Percentiles rank a stretch among this genome's conserved stretches.
phyloP scores from a whole-genome alignment of 2,113 vertebrate species.

The Uria lomvia region DNA sequence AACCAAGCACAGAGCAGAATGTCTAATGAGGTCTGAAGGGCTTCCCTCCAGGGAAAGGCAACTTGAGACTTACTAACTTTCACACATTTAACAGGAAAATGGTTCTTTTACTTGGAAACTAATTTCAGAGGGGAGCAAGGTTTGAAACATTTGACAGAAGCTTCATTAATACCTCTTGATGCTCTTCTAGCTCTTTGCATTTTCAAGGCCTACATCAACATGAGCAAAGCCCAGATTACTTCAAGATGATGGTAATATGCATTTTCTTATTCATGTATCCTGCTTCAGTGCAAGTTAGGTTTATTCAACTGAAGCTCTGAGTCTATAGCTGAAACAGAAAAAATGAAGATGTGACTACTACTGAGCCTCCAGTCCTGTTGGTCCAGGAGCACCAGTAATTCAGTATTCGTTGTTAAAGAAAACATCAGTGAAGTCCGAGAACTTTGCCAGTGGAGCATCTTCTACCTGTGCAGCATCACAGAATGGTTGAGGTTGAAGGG shows the following conservation, averaged over 20 bases:
- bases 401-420: background rate
- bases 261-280: background rate
- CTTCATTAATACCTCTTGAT: background rate
- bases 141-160: background rate
- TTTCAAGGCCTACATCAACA: background rate
- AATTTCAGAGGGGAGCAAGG: background rate
- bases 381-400: background rate
- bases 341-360: background rate
- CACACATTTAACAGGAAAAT: background rate
- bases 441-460: background rate
- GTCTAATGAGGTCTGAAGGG: background rate
- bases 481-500: background rate
- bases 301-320: background rate
- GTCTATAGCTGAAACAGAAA: background rate
- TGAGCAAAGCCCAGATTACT: background rate
- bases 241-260: background rate
- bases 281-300: background rate
- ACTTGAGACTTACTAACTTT: background rate
- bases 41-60: background rate
- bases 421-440: background rate
- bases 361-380: background rate
- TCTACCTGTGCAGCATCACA: background rate
- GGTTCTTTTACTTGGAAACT: background rate
- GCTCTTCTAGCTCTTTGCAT: background rate
- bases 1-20: background rate